Conservation (phyloP, 2,113 vertebrate species). For the Nothoprocta pentlandii region DNA sequence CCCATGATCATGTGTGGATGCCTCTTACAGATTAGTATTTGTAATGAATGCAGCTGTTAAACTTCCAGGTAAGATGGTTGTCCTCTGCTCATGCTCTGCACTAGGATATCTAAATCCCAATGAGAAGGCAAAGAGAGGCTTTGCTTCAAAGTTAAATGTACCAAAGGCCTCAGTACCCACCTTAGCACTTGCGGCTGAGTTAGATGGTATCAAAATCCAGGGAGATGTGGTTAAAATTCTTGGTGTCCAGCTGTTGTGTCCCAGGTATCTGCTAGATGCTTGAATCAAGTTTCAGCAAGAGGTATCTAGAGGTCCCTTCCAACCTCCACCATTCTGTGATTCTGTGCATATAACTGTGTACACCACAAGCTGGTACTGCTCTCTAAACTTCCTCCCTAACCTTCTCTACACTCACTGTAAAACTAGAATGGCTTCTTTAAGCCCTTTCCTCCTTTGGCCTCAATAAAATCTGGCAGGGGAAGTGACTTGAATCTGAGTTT, state of each 20-base stretch:
- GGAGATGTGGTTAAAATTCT: neutral
- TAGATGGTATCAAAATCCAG: neutral
- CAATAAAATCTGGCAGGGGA: neutral
- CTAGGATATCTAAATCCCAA: conserved; percentile 23
- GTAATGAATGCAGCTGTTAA: conserved; percentile 30
- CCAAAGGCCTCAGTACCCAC: neutral
- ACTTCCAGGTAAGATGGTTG: neutral
- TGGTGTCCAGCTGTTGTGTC: neutral
- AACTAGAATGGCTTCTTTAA: neutral
- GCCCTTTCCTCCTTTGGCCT: neutral
- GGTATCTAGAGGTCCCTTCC: neutral
- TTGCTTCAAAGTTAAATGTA: neutral
- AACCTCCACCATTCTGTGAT: too few species aligned
- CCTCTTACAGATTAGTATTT: conserved; percentile 39
- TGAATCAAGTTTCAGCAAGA: neutral
- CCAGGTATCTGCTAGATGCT: neutral
- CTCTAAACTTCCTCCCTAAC: neutral
- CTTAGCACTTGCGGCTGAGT: neutral
- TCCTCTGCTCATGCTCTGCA: neutral
- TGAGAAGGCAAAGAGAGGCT: neutral
- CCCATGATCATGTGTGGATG: conserved; percentile 14
- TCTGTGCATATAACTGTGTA: neutral
- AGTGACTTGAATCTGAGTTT: neutral
- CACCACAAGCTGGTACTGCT: neutral
- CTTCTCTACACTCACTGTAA: neutral